Conservation (phyloP, 92 coral and sea anemone species). For the Diadumene lineata region DNA sequence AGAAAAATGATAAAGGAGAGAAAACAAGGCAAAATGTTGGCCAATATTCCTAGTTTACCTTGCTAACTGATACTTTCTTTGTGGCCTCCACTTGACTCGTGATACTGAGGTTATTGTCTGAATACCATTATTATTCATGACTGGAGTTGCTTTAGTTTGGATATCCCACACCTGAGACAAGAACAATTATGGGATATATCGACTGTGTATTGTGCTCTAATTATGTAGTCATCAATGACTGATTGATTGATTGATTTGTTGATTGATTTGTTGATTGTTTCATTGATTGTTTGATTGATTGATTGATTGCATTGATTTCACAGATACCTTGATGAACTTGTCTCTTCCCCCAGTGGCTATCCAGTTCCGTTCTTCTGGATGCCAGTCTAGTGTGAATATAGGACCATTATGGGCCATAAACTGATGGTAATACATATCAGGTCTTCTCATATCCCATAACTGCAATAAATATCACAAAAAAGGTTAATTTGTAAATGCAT, state of each 20-base stretch:
- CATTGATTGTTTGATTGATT: no score
- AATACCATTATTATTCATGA: conserved; percentile 50
- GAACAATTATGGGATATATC: no score
- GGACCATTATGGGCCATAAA: conserved; percentile 97
- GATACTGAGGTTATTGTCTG: conserved; percentile 91
- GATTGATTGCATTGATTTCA: no score
- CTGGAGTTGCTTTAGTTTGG: conserved; percentile 52
- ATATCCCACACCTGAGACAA: conserved; percentile 89
- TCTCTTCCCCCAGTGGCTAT: conserved; percentile 97
- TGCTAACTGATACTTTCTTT: conserved; percentile 84
- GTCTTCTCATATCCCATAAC: conserved; percentile 93
- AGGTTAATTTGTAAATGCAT: no score
- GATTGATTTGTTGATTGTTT: no score
- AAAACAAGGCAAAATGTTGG: no score
- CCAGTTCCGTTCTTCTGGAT: conserved; percentile 89
- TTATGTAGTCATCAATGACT: no score
- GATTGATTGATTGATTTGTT: no score
- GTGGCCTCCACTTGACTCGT: conserved; percentile 97
- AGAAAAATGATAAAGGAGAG: no score
- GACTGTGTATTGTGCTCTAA: no score
- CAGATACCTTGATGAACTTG: conserved; percentile 83
- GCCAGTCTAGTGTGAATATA: conserved; percentile 93
- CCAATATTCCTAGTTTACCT: no score
- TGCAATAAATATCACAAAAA: no score
- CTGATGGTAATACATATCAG: conserved; percentile 52